Evolutionary conservation across 2,888 invertebrate genomes (phyloP).

Genomic region (Strigamia crassipes): DNA sequence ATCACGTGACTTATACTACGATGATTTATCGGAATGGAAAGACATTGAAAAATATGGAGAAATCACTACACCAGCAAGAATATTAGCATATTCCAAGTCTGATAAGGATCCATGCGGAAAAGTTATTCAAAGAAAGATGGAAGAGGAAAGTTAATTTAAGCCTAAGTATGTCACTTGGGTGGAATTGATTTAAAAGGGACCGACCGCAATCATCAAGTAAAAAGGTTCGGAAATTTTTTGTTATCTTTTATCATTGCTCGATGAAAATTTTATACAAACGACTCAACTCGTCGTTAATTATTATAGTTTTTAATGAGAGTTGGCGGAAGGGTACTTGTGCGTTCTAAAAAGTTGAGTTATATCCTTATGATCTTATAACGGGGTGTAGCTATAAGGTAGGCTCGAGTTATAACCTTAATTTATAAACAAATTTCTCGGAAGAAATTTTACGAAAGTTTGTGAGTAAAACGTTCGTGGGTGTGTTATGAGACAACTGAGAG

Average conservation of each 20-base stretch:
- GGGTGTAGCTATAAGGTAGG: too few relatives aligned
- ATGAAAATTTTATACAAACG: not conserved
- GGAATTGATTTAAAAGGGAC: constrained; percentile 8
- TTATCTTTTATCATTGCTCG: not conserved
- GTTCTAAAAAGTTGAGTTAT: too few relatives aligned
- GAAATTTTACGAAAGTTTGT: too few relatives aligned
- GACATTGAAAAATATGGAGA: not conserved
- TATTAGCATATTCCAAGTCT: not conserved
- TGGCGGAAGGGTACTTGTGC: too few relatives aligned
- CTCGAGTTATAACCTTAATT: too few relatives aligned
- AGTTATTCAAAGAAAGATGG: constrained; percentile 16
- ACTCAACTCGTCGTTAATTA: too few relatives aligned
- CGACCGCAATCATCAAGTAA: not conserved
- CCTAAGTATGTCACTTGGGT: not conserved
- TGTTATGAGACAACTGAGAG: too few relatives aligned
- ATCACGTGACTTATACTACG: not conserved
- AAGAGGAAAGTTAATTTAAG: not conserved
- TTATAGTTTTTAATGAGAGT: too few relatives aligned
- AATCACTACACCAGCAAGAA: not conserved
- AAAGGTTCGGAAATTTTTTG: not conserved
- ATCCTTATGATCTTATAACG: too few relatives aligned
- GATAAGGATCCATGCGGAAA: not conserved
- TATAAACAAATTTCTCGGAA: too few relatives aligned
- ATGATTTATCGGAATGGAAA: not conserved
- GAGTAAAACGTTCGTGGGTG: too few relatives aligned